Conservation (phyloP, 2,888 invertebrate species). For the Liopterus haemorrhoidalis region DNA sequence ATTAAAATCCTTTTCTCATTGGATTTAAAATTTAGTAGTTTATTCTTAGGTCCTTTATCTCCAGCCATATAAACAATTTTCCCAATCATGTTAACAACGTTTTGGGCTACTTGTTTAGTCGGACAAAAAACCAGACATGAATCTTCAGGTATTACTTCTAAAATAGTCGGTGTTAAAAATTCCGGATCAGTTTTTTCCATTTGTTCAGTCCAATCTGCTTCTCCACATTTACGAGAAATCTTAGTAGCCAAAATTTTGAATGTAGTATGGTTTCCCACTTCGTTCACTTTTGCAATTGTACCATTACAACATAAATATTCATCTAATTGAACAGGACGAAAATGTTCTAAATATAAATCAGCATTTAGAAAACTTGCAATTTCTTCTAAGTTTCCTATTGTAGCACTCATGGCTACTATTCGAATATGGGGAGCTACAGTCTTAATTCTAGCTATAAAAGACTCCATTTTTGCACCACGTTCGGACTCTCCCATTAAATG, state of each 20-base stretch:
- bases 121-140: conserved; percentile 89
- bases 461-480: conserved; percentile 81
- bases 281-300: conserved; percentile 45
- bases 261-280: conserved; percentile 24
- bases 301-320: conserved; percentile 77
- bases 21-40: conserved; percentile 51
- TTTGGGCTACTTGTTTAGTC: conserved; percentile 89
- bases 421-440: conserved; percentile 59
- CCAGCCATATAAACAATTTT: conserved; percentile 52
- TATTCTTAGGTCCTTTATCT: conserved; percentile 28
- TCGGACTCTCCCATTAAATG: conserved; percentile 87
- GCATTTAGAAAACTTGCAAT: conserved; percentile 63
- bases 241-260: conserved; percentile 41
- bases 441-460: conserved; percentile 72
- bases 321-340: conserved; percentile 79
- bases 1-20: conserved; percentile 57
- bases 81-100: conserved; percentile 72
- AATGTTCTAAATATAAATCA: conserved; percentile 74
- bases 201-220: conserved; percentile 57
- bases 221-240: conserved; percentile 45
- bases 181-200: conserved; percentile 68
- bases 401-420: conserved; percentile 95
- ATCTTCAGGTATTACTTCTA: conserved; percentile 71
- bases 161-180: conserved; percentile 68
- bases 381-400: conserved; percentile 83